A percentile compares a stretch with the other conserved stretches of the same genome.
phyloP scores from a whole-genome alignment of 2,113 vertebrate species.

The Amazona guildingii region DNA sequence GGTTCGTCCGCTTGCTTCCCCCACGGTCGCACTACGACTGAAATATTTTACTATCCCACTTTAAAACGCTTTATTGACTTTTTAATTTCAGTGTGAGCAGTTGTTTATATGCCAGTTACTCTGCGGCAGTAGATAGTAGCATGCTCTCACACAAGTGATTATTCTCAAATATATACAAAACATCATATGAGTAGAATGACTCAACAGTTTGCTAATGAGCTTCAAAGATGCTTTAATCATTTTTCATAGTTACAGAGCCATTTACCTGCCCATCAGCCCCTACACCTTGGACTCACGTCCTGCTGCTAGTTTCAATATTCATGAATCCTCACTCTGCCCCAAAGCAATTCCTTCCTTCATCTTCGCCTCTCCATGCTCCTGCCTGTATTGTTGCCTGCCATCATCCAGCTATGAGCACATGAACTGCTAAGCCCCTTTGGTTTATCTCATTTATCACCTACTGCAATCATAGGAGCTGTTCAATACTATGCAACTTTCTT shows the following conservation, averaged over 20 bases:
- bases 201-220: background rate
- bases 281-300: background rate
- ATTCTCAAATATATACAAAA: background rate
- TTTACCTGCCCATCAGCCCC: background rate
- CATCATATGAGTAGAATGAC: background rate
- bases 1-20: too few species aligned
- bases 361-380: background rate
- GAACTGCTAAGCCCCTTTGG: background rate
- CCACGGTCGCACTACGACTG: too few species aligned
- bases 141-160: background rate
- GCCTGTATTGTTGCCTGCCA: background rate
- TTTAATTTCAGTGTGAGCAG: background rate
- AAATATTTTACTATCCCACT: background rate
- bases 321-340: background rate
- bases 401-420: background rate
- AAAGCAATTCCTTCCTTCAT: too few species aligned
- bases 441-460: background rate
- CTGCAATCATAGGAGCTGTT: background rate
- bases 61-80: background rate
- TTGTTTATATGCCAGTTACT: background rate
- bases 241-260: background rate
- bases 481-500: background rate
- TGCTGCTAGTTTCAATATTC: background rate
- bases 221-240: background rate
- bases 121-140: rapidly evolving